These are phyloP conservation scores for Chinchilla lanigera DNA, from an alignment of 2,113 vertebrate genomes.

Conservation along the genomic window DNA sequence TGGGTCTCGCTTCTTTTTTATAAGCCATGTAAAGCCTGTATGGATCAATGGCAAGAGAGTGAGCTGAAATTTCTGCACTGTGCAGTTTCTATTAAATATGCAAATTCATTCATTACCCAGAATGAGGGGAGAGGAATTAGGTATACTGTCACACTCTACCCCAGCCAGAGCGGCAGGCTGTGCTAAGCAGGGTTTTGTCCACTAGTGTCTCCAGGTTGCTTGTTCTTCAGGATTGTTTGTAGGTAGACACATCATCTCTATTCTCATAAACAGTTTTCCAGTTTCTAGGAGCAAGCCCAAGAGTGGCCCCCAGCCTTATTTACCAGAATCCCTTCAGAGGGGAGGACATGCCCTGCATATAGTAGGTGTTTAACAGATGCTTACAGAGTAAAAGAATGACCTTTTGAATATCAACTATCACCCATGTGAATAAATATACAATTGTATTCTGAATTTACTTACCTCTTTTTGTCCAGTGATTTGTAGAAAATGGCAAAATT, in stretches of 20 bases:
- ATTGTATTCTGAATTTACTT: not conserved
- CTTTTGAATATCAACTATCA: not conserved
- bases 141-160: too few relatives aligned
- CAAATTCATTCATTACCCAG: conserved; percentile 1
- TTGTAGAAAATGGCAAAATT: conserved; percentile 88
- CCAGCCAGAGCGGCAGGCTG: not conserved
- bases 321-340: not conserved
- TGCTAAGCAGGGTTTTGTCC: not conserved
- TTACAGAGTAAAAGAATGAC: not conserved
- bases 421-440: not conserved
- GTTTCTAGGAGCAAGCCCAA: not conserved
- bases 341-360: not conserved
- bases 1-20: not conserved
- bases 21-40: not conserved
- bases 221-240: not conserved
- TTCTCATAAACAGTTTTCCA: not conserved
- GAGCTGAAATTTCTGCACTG: not conserved
- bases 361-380: not conserved
- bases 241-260: not conserved
- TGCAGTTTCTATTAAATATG: not conserved
- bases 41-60: not conserved
- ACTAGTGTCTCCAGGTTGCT: not conserved
- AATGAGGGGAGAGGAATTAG: not conserved
- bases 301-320: not conserved
- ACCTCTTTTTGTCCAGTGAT: conserved; percentile 84